Evolutionary conservation across 2,888 invertebrate species (phyloP).

Genomic region (Tenodera sinensis): DNA sequence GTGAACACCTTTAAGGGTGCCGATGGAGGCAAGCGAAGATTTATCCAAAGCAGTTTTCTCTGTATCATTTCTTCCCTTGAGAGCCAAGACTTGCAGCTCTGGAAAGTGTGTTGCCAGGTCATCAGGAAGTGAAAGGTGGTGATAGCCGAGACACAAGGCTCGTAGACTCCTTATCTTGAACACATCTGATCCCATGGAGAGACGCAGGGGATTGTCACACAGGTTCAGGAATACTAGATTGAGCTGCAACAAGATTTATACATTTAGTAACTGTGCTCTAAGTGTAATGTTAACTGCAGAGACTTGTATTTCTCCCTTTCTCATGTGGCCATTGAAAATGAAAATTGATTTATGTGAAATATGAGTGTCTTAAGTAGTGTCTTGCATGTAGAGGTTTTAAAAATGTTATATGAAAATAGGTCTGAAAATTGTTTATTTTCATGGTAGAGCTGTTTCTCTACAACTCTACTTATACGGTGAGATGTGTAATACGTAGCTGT

Average conservation of each 20-base stretch:
- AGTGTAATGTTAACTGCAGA: no score
- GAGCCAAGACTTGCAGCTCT: neutral
- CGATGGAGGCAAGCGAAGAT: neutral
- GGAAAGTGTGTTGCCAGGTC: neutral
- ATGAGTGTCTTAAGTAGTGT: no score
- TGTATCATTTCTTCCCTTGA: neutral
- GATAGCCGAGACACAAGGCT: conserved; percentile 1
- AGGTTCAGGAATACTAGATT: conserved; percentile 19
- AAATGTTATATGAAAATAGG: no score
- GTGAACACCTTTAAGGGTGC: neutral
- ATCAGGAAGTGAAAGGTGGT: neutral
- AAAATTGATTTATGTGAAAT: no score
- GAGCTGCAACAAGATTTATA: neutral
- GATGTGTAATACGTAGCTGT: no score
- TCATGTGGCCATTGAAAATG: no score
- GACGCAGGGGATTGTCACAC: conserved; percentile 20
- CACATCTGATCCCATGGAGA: neutral
- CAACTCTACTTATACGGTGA: no score
- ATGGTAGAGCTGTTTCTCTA: no score
- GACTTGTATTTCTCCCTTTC: no score
- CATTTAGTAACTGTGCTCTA: no score
- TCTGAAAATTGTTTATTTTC: no score
- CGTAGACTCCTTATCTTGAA: neutral
- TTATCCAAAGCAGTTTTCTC: neutral
- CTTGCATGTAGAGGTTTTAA: no score